These are phyloP conservation scores for Noctuana brunneofusca DNA, from an alignment of 2,888 invertebrate genomes.

Conservation along the genomic window DNA sequence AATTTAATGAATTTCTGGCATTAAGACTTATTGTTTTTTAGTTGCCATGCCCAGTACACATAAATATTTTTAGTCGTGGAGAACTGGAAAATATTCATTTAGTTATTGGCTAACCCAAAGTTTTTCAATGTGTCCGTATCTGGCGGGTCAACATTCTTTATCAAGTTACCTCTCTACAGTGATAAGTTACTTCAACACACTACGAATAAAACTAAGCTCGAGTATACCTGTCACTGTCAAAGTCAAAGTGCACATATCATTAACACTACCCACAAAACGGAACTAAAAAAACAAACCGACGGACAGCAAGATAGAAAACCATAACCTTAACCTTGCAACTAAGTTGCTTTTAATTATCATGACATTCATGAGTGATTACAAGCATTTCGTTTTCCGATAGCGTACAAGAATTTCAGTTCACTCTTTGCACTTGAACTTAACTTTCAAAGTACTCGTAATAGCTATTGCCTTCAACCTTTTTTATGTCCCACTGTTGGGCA, in stretches of 20 bases:
- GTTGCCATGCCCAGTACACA: too few relatives aligned
- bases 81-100: neutral
- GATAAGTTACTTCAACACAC: neutral
- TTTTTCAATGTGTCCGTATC: neutral
- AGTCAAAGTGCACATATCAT: too few relatives aligned
- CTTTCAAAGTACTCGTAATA: too few relatives aligned
- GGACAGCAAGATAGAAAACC: constrained; percentile 2
- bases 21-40: too few relatives aligned
- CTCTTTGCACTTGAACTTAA: too few relatives aligned
- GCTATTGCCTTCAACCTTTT: too few relatives aligned
- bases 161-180: neutral
- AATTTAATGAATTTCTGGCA: neutral
- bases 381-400: too few relatives aligned
- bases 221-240: neutral
- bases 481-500: too few relatives aligned
- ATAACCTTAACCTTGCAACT: neutral
- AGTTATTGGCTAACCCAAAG: neutral
- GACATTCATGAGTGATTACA: too few relatives aligned
- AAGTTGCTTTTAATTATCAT: neutral
- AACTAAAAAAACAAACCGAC: neutral
- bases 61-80: too few relatives aligned
- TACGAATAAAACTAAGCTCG: neutral
- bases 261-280: too few relatives aligned
- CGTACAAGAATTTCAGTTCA: too few relatives aligned
- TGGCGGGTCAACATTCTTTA: neutral